Conservation (phyloP, 2,888 invertebrate species). For the Chrysotoxum bicinctum region DNA sequence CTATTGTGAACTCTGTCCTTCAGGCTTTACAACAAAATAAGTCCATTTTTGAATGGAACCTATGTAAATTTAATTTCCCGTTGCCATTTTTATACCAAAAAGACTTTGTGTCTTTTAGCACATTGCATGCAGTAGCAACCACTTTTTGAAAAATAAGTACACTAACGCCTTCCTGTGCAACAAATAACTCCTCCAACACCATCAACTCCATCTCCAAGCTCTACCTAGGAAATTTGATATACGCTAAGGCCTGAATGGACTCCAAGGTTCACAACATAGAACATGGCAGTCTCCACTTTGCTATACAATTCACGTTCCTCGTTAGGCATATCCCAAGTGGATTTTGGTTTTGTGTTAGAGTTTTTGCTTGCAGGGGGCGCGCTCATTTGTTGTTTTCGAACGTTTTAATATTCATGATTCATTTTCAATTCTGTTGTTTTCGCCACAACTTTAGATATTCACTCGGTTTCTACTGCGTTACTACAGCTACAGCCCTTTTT, state of each 20-base stretch:
- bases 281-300: background rate
- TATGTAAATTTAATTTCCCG: slow-evolving; percentile 49
- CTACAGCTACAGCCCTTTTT: background rate
- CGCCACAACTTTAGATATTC: slow-evolving; percentile 7
- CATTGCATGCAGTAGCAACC: background rate
- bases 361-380: background rate
- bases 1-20: background rate
- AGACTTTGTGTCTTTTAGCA: background rate
- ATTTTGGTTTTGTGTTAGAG: background rate
- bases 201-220: background rate
- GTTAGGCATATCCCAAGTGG: slow-evolving; percentile 9
- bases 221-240: background rate
- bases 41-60: slow-evolving; percentile 30
- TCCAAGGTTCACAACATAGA: background rate
- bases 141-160: background rate
- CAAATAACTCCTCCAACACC: background rate
- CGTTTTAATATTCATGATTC: slow-evolving; percentile 26
- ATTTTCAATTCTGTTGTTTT: slow-evolving; percentile 35
- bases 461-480: background rate
- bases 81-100: slow-evolving; percentile 9
- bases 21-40: background rate
- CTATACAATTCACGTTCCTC: slow-evolving; percentile 3
- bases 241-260: background rate
- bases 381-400: background rate
- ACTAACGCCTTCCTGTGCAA: background rate